A percentile compares a stretch with the other conserved stretches of the same genome.
These are phyloP conservation scores for Epinotia demarniana DNA, from an alignment of 2,888 invertebrate species.

Conservation along the genomic window DNA sequence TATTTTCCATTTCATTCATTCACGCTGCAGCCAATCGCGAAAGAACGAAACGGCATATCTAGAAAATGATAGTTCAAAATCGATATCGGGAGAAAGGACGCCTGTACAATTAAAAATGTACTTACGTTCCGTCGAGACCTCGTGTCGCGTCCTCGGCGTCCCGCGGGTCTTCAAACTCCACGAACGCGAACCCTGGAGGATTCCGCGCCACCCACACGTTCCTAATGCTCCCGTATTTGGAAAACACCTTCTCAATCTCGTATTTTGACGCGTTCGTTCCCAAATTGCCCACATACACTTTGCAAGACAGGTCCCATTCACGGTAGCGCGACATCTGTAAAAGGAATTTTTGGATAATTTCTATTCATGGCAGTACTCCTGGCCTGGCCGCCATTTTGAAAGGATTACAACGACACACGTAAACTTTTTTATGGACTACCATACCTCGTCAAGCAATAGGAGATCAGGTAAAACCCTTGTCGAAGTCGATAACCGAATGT, in stretches of 20 bases:
- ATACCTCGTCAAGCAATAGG: conserved; percentile 15
- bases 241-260: conserved; percentile 94
- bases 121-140: conserved; percentile 90
- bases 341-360: conserved; percentile 46
- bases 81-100: conserved; percentile 16
- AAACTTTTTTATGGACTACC: not conserved
- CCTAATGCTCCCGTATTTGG: conserved; percentile 93
- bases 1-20: conserved; percentile 35
- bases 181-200: conserved; percentile 96
- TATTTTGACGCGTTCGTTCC: conserved; percentile 96
- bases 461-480: not conserved
- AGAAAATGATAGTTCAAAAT: conserved; percentile 8
- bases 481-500: not conserved
- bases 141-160: conserved; percentile 95
- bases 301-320: conserved; percentile 94
- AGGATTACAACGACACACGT: conserved; percentile 15
- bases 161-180: conserved; percentile 94
- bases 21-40: conserved; percentile 42
- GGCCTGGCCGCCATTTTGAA: conserved; percentile 61
- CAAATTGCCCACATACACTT: conserved; percentile 96
- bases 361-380: conserved; percentile 42
- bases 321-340: conserved; percentile 87
- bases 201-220: conserved; percentile 98
- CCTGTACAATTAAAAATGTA: conserved; percentile 46
- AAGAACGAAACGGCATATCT: conserved; percentile 31